phyloP scores from a whole-genome alignment of 2,888 invertebrate genomes.

The Molanna angustata region DNA sequence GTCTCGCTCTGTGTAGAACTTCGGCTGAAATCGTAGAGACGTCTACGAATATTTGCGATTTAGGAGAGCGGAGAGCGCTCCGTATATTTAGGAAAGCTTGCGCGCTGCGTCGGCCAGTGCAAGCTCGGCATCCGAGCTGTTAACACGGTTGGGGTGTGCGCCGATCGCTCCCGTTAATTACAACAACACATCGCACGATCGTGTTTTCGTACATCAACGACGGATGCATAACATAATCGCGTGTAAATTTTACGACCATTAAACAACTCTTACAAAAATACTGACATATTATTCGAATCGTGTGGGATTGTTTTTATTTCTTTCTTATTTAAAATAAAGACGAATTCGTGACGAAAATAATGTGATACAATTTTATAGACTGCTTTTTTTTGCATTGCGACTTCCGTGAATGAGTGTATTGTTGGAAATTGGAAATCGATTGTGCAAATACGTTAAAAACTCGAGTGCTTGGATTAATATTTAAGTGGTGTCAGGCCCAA shows the following conservation, averaged over 20 bases:
- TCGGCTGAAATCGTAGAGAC: constrained; percentile 21
- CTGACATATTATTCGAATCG: too few species aligned
- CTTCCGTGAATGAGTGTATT: constrained; percentile 21
- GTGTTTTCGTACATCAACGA: constrained; percentile 6
- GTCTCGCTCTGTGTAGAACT: constrained; percentile 4
- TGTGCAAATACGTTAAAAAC: constrained; percentile 22
- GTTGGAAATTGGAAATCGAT: constrained; percentile 20
- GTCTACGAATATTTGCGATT: constrained; percentile 19
- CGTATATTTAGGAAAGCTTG: constrained; percentile 53
- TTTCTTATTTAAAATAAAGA: too few species aligned
- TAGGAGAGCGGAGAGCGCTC: constrained; percentile 40
- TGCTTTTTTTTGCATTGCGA: constrained; percentile 8
- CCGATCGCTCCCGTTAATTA: too few species aligned
- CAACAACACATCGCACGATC: too few species aligned
- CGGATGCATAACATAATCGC: background rate
- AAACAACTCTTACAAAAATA: too few species aligned
- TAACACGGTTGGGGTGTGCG: constrained; percentile 38
- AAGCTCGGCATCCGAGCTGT: constrained; percentile 43
- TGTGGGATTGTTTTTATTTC: too few species aligned
- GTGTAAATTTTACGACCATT: too few species aligned
- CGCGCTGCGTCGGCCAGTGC: constrained; percentile 43
- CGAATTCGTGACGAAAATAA: too few species aligned
- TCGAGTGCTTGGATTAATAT: constrained; percentile 22
- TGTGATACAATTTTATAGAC: too few species aligned
- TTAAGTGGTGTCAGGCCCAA: constrained; percentile 15